Evolutionary conservation across 2,888 invertebrate species (phyloP).

Genomic region (Pterostichus madidus): DNA sequence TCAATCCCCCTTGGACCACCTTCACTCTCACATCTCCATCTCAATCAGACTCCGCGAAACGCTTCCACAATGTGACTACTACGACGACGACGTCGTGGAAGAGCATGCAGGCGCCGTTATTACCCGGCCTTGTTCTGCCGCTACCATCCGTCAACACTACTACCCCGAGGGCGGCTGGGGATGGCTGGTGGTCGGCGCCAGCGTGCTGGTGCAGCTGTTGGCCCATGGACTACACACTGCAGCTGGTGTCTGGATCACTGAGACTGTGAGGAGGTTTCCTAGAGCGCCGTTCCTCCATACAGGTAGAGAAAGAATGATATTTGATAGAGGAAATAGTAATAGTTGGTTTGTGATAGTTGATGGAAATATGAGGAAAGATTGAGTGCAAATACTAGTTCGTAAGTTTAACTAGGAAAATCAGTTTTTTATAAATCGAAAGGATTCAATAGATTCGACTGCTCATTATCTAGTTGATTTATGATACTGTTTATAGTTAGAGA

Average conservation of each 20-base stretch:
- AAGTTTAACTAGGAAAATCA: too few species aligned
- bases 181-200: conserved; percentile 85
- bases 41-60: not conserved
- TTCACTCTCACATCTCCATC: not conserved
- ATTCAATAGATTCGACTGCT: too few species aligned
- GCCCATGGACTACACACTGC: conserved; percentile 85
- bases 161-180: conserved; percentile 91
- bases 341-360: too few species aligned
- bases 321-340: too few species aligned
- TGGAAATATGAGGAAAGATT: too few species aligned
- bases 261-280: conserved; percentile 79
- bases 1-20: not conserved
- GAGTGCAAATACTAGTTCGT: too few species aligned
- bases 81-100: conserved; percentile 60
- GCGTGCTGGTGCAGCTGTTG: conserved; percentile 84
- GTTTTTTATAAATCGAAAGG: too few species aligned
- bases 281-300: conserved; percentile 80
- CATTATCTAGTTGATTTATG: too few species aligned
- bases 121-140: conserved; percentile 61
- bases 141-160: conserved; percentile 83
- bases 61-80: conserved; percentile 45
- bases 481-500: too few species aligned
- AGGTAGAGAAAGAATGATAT: conserved; percentile 75
- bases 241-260: conserved; percentile 79
- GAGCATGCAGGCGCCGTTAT: not conserved